Evolutionary conservation across 2,797 vertebrate genomes (phyloP).

Genomic region (Margarornis squamiger): DNA sequence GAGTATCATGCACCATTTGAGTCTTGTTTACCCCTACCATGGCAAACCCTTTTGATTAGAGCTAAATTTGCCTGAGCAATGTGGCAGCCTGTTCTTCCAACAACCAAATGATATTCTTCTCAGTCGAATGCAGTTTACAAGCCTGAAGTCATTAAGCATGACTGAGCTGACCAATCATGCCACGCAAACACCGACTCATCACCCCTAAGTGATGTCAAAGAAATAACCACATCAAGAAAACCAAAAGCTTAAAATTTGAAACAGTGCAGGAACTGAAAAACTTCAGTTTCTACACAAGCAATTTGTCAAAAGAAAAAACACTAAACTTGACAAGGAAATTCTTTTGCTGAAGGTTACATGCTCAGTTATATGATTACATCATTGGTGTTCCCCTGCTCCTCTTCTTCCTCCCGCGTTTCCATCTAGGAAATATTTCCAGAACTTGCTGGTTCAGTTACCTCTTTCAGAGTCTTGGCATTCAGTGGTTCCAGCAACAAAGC

Average conservation of each 20-base stretch:
- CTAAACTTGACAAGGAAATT: neutral
- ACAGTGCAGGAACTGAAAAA: neutral
- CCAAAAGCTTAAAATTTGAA: neutral
- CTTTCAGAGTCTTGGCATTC: neutral
- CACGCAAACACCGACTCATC: fast-evolving
- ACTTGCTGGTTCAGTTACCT: neutral
- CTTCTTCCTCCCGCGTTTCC: neutral
- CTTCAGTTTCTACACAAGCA: neutral
- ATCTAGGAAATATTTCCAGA: constrained; percentile 14
- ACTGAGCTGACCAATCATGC: neutral
- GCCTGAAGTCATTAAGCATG: neutral
- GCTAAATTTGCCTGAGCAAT: neutral
- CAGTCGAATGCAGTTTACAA: neutral
- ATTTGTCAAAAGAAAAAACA: neutral
- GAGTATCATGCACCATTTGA: neutral
- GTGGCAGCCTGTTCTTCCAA: neutral
- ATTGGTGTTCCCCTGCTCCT: neutral
- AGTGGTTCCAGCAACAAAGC: neutral
- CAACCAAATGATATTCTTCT: neutral
- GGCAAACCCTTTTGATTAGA: neutral
- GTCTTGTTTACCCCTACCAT: neutral
- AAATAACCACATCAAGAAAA: constrained; percentile 17
- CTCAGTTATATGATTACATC: neutral
- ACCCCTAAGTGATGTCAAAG: neutral
- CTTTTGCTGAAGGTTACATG: neutral